Percentiles rank a stretch among this genome's conserved stretches.
phyloP scores from a whole-genome alignment of 2,797 vertebrate species.

The Calcarius lapponicus region DNA sequence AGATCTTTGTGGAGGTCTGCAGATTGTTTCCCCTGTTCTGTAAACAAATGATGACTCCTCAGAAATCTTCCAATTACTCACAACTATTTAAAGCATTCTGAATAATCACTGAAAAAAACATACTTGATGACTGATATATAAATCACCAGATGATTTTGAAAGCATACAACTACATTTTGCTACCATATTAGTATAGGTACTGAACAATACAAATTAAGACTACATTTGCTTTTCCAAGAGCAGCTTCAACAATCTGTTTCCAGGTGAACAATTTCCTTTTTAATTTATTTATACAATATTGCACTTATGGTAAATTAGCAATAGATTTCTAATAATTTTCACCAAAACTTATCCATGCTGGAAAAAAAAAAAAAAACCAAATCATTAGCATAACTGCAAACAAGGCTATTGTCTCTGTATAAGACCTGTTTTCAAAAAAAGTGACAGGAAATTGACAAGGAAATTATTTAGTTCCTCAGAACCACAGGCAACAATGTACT shows the following conservation, averaged over 20 bases:
- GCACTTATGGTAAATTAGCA: neutral
- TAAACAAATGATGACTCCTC: conserved; percentile 23
- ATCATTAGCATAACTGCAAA: neutral
- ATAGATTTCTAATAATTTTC: neutral
- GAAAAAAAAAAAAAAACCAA: neutral
- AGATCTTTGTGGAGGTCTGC: neutral
- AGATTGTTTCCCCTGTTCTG: neutral
- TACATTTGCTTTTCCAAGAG: neutral
- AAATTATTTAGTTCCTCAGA: neutral
- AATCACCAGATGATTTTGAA: neutral
- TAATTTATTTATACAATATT: neutral
- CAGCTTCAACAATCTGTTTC: neutral
- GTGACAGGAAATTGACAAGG: neutral
- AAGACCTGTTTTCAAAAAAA: neutral
- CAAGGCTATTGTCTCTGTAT: neutral
- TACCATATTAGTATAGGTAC: neutral
- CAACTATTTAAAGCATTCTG: conserved; percentile 35
- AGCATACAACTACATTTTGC: neutral
- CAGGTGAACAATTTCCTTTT: neutral
- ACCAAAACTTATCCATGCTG: neutral
- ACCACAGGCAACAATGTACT: neutral
- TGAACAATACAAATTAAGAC: neutral
- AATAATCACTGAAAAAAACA: conserved; percentile 34
- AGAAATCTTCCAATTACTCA: conserved; percentile 18
- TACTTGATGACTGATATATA: conserved; percentile 5